Base-by-base conservation (phyloP, 64 coral and sea anemone genomes). In the Acropora tenuis region DNA sequence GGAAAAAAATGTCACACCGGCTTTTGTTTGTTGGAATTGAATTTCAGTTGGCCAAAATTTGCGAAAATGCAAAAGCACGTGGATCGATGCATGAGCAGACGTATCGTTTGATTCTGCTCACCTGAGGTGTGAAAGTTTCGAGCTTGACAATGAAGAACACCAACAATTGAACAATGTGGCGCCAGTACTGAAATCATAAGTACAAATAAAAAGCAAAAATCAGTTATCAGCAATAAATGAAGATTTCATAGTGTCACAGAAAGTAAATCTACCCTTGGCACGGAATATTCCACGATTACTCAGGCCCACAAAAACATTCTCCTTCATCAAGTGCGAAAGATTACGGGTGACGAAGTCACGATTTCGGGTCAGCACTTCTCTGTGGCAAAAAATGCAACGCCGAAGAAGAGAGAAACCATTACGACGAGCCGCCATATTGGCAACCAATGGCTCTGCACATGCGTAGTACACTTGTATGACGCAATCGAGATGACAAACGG, bases 371-470 rank as follows among this genome's bases (percentile, higher is more conserved):
- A 76, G 72, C 5, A 83, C 76, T 44, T 75, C 92, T 78, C 92
- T 88, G 44, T 73, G 30, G 81, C 92, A 94, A 53, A 89, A 94
- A 94, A 89, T 43, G 71, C 92, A 94, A 76, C 92, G 74, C 67
- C 75, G 69, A 11, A 94, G 8, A 5, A 85, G 45, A 18, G 65
- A 19, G 0, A 68, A 41, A 9, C 46, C 49, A 66, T 50, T 50
- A 42, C 92, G 47, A 74, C 87, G 88, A 84, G 92, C 87, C 87
- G 92, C 92, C 92, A 94, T 94, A 52, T 94, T 94, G 79, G 73
- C 87, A 84, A 94, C 92, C 40, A 42, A 16, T 47, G 41, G 61
- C 17, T 47, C 66, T 30, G 59, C 8, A 71, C 82, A 85, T 85
- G 82, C 82, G 82, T 65, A 63, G 53, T 8, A n/a, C 8, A 46